These are phyloP conservation scores for Neodon shergylaensis DNA, from an alignment of 2,113 vertebrate species.

Conservation along the genomic window DNA sequence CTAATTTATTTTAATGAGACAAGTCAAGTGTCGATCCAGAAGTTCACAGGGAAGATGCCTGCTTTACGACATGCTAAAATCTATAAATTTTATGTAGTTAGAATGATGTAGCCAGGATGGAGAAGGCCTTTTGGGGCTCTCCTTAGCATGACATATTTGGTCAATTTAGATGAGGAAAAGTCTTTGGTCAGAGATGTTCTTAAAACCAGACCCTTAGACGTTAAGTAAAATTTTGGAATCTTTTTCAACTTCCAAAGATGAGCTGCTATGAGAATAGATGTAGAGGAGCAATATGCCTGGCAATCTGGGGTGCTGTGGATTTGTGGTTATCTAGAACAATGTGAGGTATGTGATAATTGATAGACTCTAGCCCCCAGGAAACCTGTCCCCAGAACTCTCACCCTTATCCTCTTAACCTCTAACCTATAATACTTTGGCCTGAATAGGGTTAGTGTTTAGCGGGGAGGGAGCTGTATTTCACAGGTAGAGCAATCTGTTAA, in stretches of 20 bases:
- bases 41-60: background rate
- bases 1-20: slow-evolving; percentile 39
- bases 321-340: background rate
- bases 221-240: slow-evolving; percentile 31
- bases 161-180: slow-evolving; percentile 12
- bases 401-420: background rate
- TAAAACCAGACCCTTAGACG: background rate
- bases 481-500: slow-evolving; percentile 57
- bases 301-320: background rate
- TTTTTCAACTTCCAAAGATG: slow-evolving; percentile 16
- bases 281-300: background rate
- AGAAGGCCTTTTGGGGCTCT: background rate
- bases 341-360: background rate
- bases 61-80: slow-evolving; percentile 3
- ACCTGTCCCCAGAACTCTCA: background rate
- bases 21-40: slow-evolving; percentile 1
- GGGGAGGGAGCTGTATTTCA: slow-evolving; percentile 48
- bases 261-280: background rate
- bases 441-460: slow-evolving; percentile 40
- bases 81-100: background rate
- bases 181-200: background rate
- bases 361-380: background rate
- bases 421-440: background rate
- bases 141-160: background rate
- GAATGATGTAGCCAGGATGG: background rate